A percentile compares a stretch with the other conserved stretches of the same genome.
Conservation (phyloP, 1,140 invertebrate species). For the Ruditapes philippinarum region DNA sequence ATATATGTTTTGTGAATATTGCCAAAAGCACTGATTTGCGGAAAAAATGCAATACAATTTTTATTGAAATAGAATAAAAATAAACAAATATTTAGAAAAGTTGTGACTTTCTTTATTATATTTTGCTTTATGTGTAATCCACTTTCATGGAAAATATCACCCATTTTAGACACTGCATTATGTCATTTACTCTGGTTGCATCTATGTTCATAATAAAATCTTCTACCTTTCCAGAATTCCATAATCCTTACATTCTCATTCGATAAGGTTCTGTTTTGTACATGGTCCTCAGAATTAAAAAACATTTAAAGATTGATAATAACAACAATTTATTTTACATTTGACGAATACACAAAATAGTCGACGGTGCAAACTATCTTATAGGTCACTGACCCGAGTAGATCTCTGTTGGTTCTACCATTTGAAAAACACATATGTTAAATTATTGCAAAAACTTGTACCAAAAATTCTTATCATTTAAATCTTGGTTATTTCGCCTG, state of each 20-base stretch:
- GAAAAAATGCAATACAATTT: too few species aligned
- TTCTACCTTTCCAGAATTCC: not conserved
- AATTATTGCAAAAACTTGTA: not conserved
- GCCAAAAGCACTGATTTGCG: too few species aligned
- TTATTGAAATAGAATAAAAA: too few species aligned
- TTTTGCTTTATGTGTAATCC: too few species aligned
- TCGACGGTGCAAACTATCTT: slow-evolving; percentile 1
- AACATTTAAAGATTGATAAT: not conserved
- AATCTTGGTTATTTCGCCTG: not conserved
- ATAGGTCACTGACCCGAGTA: not conserved
- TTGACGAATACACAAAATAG: not conserved
- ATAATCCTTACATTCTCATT: not conserved
- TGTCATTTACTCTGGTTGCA: not conserved
- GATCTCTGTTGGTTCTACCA: not conserved
- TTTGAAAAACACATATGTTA: slow-evolving; percentile 1
- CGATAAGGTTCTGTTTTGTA: not conserved
- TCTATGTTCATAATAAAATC: not conserved
- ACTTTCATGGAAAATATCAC: too few species aligned
- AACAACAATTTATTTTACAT: not conserved
- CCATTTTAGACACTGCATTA: too few species aligned
- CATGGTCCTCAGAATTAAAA: not conserved
- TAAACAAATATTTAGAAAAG: too few species aligned
- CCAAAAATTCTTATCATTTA: not conserved
- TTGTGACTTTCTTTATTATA: too few species aligned
- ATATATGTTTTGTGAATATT: too few species aligned